These are phyloP conservation scores for Nothoprocta perdicaria DNA, from an alignment of 2,113 vertebrate genomes.

Conservation along the genomic window DNA sequence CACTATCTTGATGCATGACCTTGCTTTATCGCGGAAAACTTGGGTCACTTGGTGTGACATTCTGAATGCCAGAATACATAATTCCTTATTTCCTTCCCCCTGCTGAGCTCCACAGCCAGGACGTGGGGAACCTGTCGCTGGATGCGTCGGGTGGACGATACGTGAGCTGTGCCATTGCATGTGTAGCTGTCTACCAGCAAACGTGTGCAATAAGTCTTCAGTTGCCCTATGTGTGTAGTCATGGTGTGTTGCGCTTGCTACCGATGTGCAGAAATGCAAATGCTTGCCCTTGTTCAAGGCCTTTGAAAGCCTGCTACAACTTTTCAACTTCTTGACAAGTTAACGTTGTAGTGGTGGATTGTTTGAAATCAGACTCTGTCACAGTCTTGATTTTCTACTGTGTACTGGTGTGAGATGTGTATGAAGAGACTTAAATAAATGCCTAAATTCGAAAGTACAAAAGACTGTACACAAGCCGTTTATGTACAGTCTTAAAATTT, in stretches of 20 bases:
- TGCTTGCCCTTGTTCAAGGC: not conserved
- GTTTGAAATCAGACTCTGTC: not conserved
- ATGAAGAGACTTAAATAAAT: not conserved
- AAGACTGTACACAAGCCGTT: not conserved
- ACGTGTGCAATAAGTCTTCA: not conserved
- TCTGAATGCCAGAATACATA: not conserved
- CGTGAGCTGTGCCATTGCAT: not conserved
- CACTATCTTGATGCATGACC: not conserved
- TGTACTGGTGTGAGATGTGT: not conserved
- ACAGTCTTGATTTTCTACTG: not conserved
- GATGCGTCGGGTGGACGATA: rapidly evolving
- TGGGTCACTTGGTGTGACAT: not conserved
- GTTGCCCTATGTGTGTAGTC: rapidly evolving
- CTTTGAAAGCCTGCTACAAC: rapidly evolving
- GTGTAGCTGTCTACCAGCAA: rapidly evolving
- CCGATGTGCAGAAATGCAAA: rapidly evolving
- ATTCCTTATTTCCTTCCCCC: not conserved
- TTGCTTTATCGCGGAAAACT: not conserved
- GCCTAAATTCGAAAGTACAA: not conserved
- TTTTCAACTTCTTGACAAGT: not conserved
- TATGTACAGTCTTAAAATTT: not conserved
- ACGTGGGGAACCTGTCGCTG: not conserved
- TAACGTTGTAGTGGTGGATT: not conserved
- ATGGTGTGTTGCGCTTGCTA: rapidly evolving
- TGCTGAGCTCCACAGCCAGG: not conserved